phyloP scores from a whole-genome alignment of 1,140 invertebrate species.

The Pogonomyrmex californicus region DNA sequence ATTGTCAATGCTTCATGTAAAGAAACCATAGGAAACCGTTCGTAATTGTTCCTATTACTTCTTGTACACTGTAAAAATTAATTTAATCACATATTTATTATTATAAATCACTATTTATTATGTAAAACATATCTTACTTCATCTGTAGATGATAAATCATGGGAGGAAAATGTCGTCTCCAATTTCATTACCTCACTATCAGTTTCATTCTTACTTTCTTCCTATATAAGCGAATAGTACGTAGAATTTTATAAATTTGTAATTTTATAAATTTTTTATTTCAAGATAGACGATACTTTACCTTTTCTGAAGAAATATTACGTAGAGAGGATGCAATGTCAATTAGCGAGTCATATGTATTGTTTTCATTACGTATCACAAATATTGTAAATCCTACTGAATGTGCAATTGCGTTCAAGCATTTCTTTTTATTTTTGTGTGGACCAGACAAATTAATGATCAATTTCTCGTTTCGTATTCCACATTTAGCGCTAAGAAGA shows the following conservation, averaged over 20 bases:
- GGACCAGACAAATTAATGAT: not conserved
- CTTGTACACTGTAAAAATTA: not conserved
- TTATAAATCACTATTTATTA: not conserved
- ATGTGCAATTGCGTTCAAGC: not conserved
- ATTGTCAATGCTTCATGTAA: slow-evolving; percentile 88
- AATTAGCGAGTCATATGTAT: not conserved
- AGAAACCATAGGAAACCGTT: not conserved
- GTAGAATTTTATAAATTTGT: not conserved
- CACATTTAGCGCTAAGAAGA: not conserved
- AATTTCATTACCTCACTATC: not conserved
- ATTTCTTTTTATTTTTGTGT: not conserved
- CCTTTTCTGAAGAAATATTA: not conserved
- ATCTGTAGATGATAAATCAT: slow-evolving; percentile 49
- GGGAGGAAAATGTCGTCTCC: slow-evolving; percentile 87
- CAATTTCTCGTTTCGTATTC: not conserved
- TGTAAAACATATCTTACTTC: not conserved
- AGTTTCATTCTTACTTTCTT: not conserved
- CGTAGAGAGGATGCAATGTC: not conserved
- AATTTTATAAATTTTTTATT: not conserved
- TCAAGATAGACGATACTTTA: not conserved
- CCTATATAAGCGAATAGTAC: not conserved
- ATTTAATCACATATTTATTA: not conserved
- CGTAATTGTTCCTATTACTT: not conserved
- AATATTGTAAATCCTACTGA: no score
- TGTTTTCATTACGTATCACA: not conserved